These are phyloP conservation scores for Cottoperca gobio DNA, from an alignment of 2,797 vertebrate genomes.

Conservation along the genomic window DNA sequence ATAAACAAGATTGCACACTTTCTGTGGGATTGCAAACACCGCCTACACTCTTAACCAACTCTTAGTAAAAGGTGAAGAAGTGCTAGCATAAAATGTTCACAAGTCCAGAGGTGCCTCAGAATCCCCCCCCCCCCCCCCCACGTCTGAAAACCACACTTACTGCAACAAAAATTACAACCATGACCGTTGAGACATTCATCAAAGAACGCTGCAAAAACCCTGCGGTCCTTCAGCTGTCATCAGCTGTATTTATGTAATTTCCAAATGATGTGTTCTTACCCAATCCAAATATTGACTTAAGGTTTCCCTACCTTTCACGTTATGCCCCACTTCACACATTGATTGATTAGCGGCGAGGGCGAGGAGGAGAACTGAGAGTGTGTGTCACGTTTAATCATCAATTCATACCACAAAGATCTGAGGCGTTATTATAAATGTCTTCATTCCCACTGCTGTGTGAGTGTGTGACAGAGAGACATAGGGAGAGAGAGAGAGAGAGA, in stretches of 20 bases:
- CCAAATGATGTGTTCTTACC: constrained; percentile 64
- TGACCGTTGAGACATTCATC: constrained; percentile 51
- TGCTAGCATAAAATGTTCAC: constrained; percentile 22
- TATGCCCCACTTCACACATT: constrained; percentile 47
- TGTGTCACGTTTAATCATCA: constrained; percentile 66
- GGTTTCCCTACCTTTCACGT: constrained; percentile 60
- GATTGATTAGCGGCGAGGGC: constrained; percentile 67
- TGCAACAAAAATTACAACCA: constrained; percentile 46
- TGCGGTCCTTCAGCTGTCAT: constrained; percentile 62
- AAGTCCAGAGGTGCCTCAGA: constrained; percentile 29
- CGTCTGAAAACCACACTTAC: constrained; percentile 46
- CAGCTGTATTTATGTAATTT: constrained; percentile 66
- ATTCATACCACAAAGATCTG: constrained; percentile 42
- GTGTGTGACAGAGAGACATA: too few species aligned
- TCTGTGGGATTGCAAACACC: constrained; percentile 2
- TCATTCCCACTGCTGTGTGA: constrained; percentile 15
- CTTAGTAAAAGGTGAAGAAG: constrained; percentile 12
- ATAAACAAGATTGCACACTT: not conserved
- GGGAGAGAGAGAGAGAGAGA: not conserved
- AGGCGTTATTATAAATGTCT: constrained; percentile 28
- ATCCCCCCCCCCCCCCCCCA: not conserved
- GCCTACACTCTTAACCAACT: constrained; percentile 15
- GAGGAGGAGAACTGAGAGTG: constrained; percentile 43
- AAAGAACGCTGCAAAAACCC: constrained; percentile 51
- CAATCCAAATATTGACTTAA: constrained; percentile 77